Evolutionary conservation across 2,113 vertebrate species (phyloP).

Genomic region (Plotosus lineatus): DNA sequence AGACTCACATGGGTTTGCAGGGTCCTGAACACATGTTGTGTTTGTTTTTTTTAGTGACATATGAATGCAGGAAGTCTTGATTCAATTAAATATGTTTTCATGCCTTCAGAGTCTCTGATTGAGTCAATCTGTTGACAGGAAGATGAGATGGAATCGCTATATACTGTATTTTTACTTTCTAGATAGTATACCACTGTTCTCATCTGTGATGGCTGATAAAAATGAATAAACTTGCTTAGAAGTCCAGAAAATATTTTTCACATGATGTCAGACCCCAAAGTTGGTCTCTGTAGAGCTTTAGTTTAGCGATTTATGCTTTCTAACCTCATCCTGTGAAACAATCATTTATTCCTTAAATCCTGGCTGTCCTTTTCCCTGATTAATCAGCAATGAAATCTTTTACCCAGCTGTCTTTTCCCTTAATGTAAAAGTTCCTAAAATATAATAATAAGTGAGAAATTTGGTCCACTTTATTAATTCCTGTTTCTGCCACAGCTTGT

Average conservation of each 20-base stretch:
- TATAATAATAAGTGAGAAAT: background rate
- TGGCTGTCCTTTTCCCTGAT: background rate
- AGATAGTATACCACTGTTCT: background rate
- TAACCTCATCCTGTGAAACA: conserved; percentile 12
- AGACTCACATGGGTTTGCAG: background rate
- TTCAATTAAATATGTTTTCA: conserved; percentile 6
- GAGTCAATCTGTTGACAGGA: background rate
- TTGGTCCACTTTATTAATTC: conserved; percentile 33
- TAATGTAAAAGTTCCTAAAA: background rate
- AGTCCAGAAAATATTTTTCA: background rate
- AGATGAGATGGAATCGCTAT: background rate
- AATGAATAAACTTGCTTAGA: background rate
- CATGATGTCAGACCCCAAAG: background rate
- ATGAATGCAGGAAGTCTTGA: background rate
- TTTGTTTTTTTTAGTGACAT: background rate
- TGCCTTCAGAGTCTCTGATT: background rate
- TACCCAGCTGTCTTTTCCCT: background rate
- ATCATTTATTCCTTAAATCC: background rate
- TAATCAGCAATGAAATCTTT: background rate
- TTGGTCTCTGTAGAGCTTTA: background rate
- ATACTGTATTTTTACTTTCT: background rate
- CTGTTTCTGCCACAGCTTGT: conserved; percentile 20
- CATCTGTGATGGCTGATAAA: background rate
- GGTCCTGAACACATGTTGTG: background rate
- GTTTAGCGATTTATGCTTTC: too few species aligned